Conservation (phyloP, 2,888 invertebrate species). For the Eretmocerus hayati region DNA sequence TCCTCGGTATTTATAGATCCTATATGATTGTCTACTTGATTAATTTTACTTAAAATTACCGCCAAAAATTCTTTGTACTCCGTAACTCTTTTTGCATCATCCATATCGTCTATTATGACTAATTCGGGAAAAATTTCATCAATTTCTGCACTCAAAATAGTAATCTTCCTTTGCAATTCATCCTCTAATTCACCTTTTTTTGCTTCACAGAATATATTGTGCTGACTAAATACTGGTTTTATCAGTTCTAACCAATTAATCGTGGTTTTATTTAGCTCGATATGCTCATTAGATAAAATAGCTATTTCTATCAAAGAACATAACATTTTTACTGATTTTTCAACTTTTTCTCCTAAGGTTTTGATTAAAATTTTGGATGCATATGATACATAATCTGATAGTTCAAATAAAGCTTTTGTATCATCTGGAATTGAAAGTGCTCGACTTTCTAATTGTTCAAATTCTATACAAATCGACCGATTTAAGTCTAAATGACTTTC, state of each 20-base stretch:
- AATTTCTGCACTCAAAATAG: constrained; percentile 49
- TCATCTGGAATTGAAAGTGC: constrained; percentile 49
- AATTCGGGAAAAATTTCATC: constrained; percentile 49
- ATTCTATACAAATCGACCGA: constrained; percentile 45
- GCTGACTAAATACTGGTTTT: constrained; percentile 51
- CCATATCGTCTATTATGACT: constrained; percentile 53
- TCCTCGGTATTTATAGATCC: constrained; percentile 56
- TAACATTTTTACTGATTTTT: constrained; percentile 39
- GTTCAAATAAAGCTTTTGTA: constrained; percentile 51
- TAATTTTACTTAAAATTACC: constrained; percentile 47
- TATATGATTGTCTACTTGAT: constrained; percentile 47
- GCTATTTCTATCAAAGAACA: constrained; percentile 47
- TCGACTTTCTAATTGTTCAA: constrained; percentile 45
- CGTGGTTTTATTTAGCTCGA: constrained; percentile 49
- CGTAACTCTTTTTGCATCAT: constrained; percentile 48
- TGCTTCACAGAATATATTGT: constrained; percentile 51
- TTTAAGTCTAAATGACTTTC: constrained; percentile 33
- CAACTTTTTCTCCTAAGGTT: constrained; percentile 46
- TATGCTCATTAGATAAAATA: constrained; percentile 47
- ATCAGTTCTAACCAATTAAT: constrained; percentile 52
- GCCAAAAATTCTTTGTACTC: constrained; percentile 51
- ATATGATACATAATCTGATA: constrained; percentile 50
- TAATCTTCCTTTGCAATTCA: constrained; percentile 48
- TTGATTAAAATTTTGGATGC: constrained; percentile 48
- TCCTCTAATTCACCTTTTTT: constrained; percentile 54